phyloP scores from a whole-genome alignment of 2,888 invertebrate species.

The Xestia ashworthii region DNA sequence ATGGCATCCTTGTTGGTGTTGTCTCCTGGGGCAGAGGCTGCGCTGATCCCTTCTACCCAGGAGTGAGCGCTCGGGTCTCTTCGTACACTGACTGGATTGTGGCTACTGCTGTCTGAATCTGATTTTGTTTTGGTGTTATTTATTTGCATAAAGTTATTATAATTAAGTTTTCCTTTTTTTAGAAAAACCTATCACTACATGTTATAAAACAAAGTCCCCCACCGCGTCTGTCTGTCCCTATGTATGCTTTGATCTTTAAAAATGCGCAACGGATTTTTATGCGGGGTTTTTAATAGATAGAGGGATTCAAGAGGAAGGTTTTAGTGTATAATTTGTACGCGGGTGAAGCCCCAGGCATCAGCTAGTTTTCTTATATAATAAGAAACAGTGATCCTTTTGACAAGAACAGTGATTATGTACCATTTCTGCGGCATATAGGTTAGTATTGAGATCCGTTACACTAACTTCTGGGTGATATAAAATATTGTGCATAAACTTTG shows the following conservation, averaged over 20 bases:
- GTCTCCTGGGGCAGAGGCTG: constrained; percentile 88
- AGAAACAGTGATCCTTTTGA: background rate
- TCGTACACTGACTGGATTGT: constrained; percentile 77
- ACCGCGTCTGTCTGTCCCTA: too few species aligned
- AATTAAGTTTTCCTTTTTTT: too few species aligned
- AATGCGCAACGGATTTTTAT: too few species aligned
- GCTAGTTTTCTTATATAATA: too few species aligned
- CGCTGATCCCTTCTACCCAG: constrained; percentile 83
- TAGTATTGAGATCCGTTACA: background rate
- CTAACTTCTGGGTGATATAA: background rate
- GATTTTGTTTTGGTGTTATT: constrained; percentile 23
- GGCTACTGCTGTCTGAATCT: constrained; percentile 48
- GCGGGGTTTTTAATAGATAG: too few species aligned
- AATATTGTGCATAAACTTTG: background rate
- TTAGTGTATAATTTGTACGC: too few species aligned
- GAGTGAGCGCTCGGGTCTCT: constrained; percentile 84
- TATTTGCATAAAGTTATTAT: constrained; percentile 17
- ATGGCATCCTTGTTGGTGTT: constrained; percentile 80
- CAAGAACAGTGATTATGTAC: background rate
- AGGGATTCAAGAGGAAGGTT: too few species aligned
- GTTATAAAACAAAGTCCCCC: too few species aligned
- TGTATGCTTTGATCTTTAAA: too few species aligned
- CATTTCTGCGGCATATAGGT: background rate
- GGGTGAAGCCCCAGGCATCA: too few species aligned
- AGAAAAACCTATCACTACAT: too few species aligned